A percentile compares a stretch with the other conserved stretches of the same genome.
Evolutionary conservation across 2,888 invertebrate genomes (phyloP).

Genomic region (Myopa tessellatipennis): DNA sequence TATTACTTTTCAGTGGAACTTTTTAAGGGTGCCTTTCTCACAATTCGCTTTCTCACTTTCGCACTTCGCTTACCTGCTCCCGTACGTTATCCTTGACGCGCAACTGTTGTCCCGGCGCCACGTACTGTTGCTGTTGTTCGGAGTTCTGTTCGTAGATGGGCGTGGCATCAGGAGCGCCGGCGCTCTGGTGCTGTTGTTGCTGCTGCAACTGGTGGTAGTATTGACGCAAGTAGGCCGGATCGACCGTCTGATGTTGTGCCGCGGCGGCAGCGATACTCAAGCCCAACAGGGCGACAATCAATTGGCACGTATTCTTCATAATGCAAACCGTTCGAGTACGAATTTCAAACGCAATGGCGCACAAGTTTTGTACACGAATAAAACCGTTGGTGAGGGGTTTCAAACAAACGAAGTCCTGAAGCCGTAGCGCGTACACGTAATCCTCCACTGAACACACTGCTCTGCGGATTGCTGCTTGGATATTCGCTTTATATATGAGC

Average conservation of each 20-base stretch:
- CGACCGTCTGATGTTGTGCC: slow-evolving; percentile 65
- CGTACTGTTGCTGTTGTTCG: slow-evolving; percentile 68
- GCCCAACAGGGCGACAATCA: slow-evolving; percentile 59
- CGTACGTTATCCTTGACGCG: slow-evolving; percentile 67
- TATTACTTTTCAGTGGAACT: neutral
- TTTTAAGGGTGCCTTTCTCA: slow-evolving; percentile 10
- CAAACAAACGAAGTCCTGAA: neutral
- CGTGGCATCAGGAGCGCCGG: slow-evolving; percentile 68
- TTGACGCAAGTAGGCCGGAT: slow-evolving; percentile 67
- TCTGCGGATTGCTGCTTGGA: slow-evolving; percentile 47
- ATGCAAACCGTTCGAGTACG: neutral
- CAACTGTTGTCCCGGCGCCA: slow-evolving; percentile 69
- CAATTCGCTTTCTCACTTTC: neutral
- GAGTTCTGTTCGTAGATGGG: slow-evolving; percentile 69
- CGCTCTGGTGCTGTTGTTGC: slow-evolving; percentile 65
- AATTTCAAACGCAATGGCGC: neutral
- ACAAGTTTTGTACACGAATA: neutral
- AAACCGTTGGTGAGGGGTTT: neutral
- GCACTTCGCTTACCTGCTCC: slow-evolving; percentile 57
- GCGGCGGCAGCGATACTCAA: slow-evolving; percentile 50
- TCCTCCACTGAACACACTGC: slow-evolving; percentile 49
- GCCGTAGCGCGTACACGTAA: slow-evolving; percentile 40
- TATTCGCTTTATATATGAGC: slow-evolving; percentile 52
- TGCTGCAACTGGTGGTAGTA: slow-evolving; percentile 67
- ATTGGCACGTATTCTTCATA: slow-evolving; percentile 56